Percentiles rank a stretch among this genome's conserved stretches.
Conservation (phyloP, 2,797 vertebrate species). For the Coccyzus lansbergi region DNA sequence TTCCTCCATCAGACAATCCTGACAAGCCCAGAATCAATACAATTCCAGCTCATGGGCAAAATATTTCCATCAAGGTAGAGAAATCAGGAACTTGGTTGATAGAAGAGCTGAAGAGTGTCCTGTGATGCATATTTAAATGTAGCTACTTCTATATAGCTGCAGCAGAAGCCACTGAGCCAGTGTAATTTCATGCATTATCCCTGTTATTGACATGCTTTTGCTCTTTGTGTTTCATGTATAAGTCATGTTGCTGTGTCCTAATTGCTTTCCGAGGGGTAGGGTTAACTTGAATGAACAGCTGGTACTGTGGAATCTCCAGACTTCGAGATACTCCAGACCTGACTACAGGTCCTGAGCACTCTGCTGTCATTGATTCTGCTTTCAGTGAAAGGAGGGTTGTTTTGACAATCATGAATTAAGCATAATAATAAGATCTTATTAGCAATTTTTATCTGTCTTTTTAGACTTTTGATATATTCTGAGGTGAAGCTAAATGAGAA, state of each 20-base stretch:
- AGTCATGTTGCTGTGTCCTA: background rate
- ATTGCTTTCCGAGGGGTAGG: background rate
- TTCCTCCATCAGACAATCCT: slow-evolving; percentile 79
- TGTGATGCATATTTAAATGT: background rate
- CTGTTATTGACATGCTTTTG: background rate
- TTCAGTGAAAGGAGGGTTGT: too few species aligned
- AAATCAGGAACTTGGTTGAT: background rate
- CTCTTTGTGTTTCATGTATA: background rate
- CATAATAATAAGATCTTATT: background rate
- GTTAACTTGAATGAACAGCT: background rate
- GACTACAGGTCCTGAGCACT: too few species aligned
- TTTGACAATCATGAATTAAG: too few species aligned
- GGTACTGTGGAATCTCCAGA: too few species aligned
- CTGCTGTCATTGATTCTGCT: too few species aligned
- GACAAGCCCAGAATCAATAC: slow-evolving; percentile 50
- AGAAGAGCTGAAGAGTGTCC: background rate
- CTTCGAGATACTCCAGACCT: too few species aligned
- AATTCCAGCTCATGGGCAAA: slow-evolving; percentile 78
- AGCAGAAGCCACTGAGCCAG: background rate
- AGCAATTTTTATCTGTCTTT: background rate
- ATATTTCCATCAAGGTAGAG: slow-evolving; percentile 79
- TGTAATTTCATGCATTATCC: background rate
- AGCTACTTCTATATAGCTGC: background rate
- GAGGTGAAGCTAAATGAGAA: slow-evolving; percentile 73
- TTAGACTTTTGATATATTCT: slow-evolving; percentile 78